Conservation (phyloP, 1,140 invertebrate genomes). For the Melitaea cinxia region DNA sequence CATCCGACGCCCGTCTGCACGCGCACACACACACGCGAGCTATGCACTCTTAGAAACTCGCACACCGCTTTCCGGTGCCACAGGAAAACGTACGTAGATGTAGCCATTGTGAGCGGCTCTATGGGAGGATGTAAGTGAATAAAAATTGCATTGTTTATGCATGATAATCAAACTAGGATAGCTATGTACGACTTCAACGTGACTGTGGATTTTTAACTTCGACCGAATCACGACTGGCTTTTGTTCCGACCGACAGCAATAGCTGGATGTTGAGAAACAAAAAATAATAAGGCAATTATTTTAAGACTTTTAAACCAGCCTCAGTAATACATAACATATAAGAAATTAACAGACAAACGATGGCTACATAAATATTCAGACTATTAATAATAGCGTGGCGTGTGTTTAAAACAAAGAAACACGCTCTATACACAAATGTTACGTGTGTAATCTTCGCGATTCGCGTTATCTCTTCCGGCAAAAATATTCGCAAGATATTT, state of each 20-base stretch:
- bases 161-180: constrained; percentile 52
- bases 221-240: background rate
- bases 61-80: constrained; percentile 68
- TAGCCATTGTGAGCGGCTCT: constrained; percentile 52
- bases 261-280: background rate
- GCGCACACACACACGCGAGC: constrained; percentile 41
- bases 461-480: constrained; percentile 57
- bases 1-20: constrained; percentile 55
- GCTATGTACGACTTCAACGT: constrained; percentile 32
- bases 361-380: background rate
- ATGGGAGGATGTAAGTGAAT: constrained; percentile 60
- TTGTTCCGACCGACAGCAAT: background rate
- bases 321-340: background rate
- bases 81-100: constrained; percentile 61
- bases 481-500: constrained; percentile 42
- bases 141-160: constrained; percentile 59
- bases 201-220: constrained; percentile 1
- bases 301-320: too few relatives aligned
- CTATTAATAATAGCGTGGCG: background rate
- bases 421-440: constrained; percentile 1
- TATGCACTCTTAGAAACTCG: constrained; percentile 55
- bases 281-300: background rate
- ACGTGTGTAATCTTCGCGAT: constrained; percentile 26
- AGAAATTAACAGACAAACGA: background rate
- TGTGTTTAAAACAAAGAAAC: constrained; percentile 6